Conservation (phyloP, 2,888 invertebrate genomes). For the Leucozona laternaria region DNA sequence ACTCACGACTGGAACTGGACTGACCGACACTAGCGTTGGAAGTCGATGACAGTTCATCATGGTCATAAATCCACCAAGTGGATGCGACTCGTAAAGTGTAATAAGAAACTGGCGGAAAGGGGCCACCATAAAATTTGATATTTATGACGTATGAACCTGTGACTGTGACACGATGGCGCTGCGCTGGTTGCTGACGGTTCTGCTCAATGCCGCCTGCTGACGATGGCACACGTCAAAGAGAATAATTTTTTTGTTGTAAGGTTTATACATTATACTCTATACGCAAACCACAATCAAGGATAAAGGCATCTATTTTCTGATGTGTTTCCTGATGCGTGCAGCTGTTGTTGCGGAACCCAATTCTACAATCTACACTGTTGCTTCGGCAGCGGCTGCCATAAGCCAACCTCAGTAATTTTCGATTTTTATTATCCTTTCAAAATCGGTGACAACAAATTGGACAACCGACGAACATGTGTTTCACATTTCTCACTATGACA, state of each 20-base stretch:
- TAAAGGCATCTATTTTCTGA: constrained; percentile 25
- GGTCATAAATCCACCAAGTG: constrained; percentile 67
- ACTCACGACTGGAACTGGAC: too few species aligned
- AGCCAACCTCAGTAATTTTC: constrained; percentile 64
- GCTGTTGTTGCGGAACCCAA: constrained; percentile 64
- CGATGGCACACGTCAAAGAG: constrained; percentile 59
- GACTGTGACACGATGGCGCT: constrained; percentile 56
- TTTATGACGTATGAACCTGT: constrained; percentile 72
- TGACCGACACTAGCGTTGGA: constrained; percentile 39
- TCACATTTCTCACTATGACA: constrained; percentile 38
- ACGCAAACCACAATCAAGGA: constrained; percentile 61
- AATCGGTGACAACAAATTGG: constrained; percentile 71
- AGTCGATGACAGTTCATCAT: constrained; percentile 70
- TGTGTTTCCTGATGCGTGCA: constrained; percentile 48
- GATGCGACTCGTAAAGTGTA: constrained; percentile 70
- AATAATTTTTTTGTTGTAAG: not conserved
- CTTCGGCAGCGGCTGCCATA: not conserved
- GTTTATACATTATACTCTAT: not conserved
- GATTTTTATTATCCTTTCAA: constrained; percentile 68
- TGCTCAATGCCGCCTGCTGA: constrained; percentile 34
- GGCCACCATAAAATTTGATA: constrained; percentile 67
- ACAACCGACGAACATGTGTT: constrained; percentile 66
- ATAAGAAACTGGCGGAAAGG: constrained; percentile 66
- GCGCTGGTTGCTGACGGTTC: constrained; percentile 6
- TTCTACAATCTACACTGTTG: constrained; percentile 20